Evolutionary conservation across 2,888 invertebrate species (phyloP).

Genomic region (Sarcophaga subvicina): DNA sequence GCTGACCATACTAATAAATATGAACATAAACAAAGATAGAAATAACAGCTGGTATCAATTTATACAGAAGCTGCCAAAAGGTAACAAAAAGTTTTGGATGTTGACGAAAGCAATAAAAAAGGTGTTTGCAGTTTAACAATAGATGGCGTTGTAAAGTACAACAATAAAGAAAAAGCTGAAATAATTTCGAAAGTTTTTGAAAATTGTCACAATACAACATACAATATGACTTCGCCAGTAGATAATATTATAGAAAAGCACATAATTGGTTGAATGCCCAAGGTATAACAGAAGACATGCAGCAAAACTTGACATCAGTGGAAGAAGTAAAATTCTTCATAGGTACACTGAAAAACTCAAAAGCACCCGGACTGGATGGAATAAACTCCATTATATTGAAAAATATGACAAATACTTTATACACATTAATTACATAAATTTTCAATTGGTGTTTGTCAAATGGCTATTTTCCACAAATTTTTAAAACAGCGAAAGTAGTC

Average conservation of each 20-base stretch:
- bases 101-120: not conserved
- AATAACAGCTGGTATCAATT: not conserved
- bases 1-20: too few species aligned
- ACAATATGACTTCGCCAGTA: not conserved
- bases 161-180: slow-evolving; percentile 17
- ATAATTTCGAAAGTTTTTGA: slow-evolving; percentile 9
- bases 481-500: slow-evolving; percentile 9
- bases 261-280: too few species aligned
- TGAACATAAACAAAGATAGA: too few species aligned
- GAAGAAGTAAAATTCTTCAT: too few species aligned
- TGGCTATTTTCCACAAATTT: not conserved
- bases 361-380: too few species aligned
- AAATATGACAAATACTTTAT: too few species aligned
- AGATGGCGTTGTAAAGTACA: slow-evolving; percentile 10
- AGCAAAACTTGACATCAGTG: too few species aligned
- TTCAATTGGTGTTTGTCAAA: not conserved
- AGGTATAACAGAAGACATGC: too few species aligned
- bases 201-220: slow-evolving; percentile 9
- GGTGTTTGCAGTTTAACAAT: not conserved
- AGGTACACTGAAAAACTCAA: too few species aligned
- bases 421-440: too few species aligned
- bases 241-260: too few species aligned
- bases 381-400: too few species aligned
- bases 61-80: slow-evolving; percentile 14
- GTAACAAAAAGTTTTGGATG: slow-evolving; percentile 28